Base-by-base conservation (phyloP, 2,113 vertebrate species). In the Podarcis cretensis region DNA sequence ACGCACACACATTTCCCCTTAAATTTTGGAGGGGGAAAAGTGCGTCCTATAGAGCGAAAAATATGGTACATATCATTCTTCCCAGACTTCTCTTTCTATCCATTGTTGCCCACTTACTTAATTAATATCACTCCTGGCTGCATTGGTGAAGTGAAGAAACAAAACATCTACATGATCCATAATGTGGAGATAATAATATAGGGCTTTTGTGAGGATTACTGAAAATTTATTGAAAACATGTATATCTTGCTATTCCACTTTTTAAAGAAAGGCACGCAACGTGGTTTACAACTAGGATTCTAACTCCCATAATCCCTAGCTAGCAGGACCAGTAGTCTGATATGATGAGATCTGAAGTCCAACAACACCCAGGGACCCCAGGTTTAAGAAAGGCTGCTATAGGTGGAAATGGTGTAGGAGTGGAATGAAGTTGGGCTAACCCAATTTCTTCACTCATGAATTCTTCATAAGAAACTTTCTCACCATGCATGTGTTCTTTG, bases 401-500 rank as follows among this genome's bases (percentile, higher is more conserved):
- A 23, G 7, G 65, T 5, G 14, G 48, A 21, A 23, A 18, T 66
- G 9, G 3, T 48, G 4, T 27, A 32, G n/a, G 18, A 27, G 4
- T 3, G 59, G 18, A 57, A 57, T 32, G 16, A 75, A 54, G 21
- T 3, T 86, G 35, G 54, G 32, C 59, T 75, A 54, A 54, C 48
- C 48, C 68, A 6, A 2, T 20, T 21, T 27, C 20, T 40, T 14
- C 57, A 85, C 3, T 18, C 18, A 23, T 7, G 32, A 43, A 13
- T 87, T 40, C 75, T 92, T 87, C 79, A 81, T 87, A 43, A 25
- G 27, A 89, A 86, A 30, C 89, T 91, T 92, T 79, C 97, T 97
- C 84, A 98, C 98, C 97, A 1, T 96, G 96, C 76, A 97, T 94
- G 71, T 95, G 93, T 35, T 96, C 95, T 94, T 95, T 98, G 94